A percentile compares a stretch with the other conserved stretches of the same genome.
These are phyloP conservation scores for Hyaena hyaena DNA, from an alignment of 2,113 vertebrate species.

Conservation along the genomic window DNA sequence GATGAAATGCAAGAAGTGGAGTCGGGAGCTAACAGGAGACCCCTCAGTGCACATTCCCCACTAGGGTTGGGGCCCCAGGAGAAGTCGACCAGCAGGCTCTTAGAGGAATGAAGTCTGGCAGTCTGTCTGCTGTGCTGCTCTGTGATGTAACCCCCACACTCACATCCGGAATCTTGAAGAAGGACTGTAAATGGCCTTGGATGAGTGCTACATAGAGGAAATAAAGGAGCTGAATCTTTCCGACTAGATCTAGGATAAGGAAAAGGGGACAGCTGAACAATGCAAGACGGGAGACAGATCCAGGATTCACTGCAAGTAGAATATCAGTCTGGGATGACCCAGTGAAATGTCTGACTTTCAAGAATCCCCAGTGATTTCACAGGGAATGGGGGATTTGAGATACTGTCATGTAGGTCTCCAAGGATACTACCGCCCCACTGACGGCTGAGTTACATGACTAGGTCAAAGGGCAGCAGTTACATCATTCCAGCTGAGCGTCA, in stretches of 20 bases:
- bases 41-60: not conserved
- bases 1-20: not conserved
- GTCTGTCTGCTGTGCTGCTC: not conserved
- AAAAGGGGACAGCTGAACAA: not conserved
- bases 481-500: not conserved
- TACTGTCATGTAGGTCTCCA: not conserved
- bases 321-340: not conserved
- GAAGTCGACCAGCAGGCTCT: not conserved
- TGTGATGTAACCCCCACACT: not conserved
- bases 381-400: not conserved
- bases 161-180: not conserved
- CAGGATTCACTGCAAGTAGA: not conserved
- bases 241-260: too few species aligned
- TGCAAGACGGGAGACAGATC: not conserved
- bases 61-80: not conserved
- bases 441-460: not conserved
- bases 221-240: not conserved
- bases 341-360: not conserved
- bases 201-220: not conserved
- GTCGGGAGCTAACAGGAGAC: not conserved
- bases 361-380: not conserved
- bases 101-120: not conserved
- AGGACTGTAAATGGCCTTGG: not conserved
- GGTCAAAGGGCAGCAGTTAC: conserved; percentile 4
- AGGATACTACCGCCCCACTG: not conserved